phyloP scores from a whole-genome alignment of 2,113 vertebrate species.

The Xenopus laevis region DNA sequence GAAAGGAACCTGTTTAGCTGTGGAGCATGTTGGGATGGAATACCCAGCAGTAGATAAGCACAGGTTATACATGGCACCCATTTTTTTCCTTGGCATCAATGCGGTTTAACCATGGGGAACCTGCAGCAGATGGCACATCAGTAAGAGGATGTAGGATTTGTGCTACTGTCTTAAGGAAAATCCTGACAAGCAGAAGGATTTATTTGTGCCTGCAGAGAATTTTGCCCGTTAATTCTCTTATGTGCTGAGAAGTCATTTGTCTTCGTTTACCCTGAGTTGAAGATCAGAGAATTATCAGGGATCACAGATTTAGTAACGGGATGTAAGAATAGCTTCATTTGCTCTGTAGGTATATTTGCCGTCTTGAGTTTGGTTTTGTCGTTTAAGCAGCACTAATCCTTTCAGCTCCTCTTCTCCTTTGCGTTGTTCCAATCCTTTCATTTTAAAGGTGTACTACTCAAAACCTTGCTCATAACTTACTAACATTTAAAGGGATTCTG shows the following conservation, averaged over 20 bases:
- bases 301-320: background rate
- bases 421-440: too few relatives aligned
- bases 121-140: conserved; percentile 27
- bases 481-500: too few relatives aligned
- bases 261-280: background rate
- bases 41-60: background rate
- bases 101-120: background rate
- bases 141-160: conserved; percentile 32
- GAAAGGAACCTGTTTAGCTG: background rate
- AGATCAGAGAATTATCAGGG: background rate
- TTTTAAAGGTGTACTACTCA: too few relatives aligned
- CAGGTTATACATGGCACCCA: background rate
- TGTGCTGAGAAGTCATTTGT: conserved; percentile 36
- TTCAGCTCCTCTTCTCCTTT: too few relatives aligned
- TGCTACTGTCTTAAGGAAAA: conserved; percentile 29
- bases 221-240: conserved; percentile 30
- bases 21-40: too few relatives aligned
- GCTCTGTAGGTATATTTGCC: too few relatives aligned
- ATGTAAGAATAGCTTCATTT: too few relatives aligned
- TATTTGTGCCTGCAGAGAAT: conserved; percentile 8
- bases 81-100: background rate
- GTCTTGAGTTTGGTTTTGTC: too few relatives aligned
- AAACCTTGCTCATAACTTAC: too few relatives aligned
- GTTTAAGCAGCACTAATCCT: too few relatives aligned
- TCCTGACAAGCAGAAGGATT: conserved; percentile 33